Evolutionary conservation across 2,113 vertebrate genomes (phyloP).

Genomic region (Solenodon paradoxus): DNA sequence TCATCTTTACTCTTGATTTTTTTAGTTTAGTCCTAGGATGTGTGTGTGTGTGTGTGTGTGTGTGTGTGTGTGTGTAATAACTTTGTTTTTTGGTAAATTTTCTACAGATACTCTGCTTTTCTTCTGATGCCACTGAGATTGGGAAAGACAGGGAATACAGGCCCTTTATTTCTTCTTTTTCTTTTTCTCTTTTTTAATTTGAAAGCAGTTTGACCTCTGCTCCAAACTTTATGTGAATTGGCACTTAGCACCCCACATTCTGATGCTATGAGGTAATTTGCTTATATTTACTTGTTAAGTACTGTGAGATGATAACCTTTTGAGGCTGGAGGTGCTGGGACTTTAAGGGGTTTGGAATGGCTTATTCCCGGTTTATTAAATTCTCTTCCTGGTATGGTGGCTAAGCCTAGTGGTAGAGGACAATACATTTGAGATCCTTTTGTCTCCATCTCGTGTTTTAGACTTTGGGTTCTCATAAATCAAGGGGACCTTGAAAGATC

Average conservation of each 20-base stretch:
- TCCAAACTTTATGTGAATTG: neutral
- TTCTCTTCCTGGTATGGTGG: neutral
- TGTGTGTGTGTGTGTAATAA: neutral
- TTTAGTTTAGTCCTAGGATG: slow-evolving; percentile 2
- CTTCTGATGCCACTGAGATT: neutral
- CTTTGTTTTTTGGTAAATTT: slow-evolving; percentile 29
- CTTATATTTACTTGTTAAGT: neutral
- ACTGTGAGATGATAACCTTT: neutral
- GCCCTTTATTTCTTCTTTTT: neutral
- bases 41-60: neutral
- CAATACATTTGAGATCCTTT: neutral
- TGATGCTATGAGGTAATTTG: neutral
- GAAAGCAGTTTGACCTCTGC: neutral
- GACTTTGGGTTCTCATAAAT: slow-evolving; percentile 36
- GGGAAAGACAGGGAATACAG: neutral
- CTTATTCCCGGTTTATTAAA: neutral
- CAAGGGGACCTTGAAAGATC: slow-evolving; percentile 21
- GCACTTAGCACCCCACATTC: neutral
- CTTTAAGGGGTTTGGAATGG: slow-evolving; percentile 6
- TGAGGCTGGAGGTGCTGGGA: neutral
- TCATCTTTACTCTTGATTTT: slow-evolving; percentile 2
- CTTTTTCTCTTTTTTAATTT: neutral
- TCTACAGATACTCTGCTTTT: slow-evolving; percentile 24
- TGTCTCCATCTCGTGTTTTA: slow-evolving; percentile 11
- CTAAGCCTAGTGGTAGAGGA: neutral